Evolutionary conservation across 1,140 invertebrate species (phyloP).

Genomic region (Saccostrea glomerata): DNA sequence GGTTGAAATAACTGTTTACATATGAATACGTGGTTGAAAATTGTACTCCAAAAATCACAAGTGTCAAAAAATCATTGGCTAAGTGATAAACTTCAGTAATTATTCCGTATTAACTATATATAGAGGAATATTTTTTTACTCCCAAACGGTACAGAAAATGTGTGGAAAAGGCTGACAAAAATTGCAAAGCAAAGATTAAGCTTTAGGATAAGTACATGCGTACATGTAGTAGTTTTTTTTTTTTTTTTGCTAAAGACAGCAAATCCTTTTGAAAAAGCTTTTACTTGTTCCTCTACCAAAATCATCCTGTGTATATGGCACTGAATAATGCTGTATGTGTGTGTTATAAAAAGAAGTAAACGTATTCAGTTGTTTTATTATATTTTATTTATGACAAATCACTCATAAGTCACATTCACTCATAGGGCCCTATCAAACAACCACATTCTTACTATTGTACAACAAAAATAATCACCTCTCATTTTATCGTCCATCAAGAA

Average conservation of each 20-base stretch:
- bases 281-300: no score
- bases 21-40: neutral
- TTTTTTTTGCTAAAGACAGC: no score
- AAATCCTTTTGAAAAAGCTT: no score
- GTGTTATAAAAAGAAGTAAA: no score
- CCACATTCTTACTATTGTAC: neutral
- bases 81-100: neutral
- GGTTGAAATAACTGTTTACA: neutral
- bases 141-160: no score
- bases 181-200: no score
- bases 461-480: neutral
- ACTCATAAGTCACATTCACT: neutral
- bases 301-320: no score
- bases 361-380: neutral
- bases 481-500: neutral
- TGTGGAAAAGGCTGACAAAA: no score
- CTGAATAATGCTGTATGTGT: no score
- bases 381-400: neutral
- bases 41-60: neutral
- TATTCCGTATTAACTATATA: neutral
- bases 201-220: no score
- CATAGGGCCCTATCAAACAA: constrained; percentile 25
- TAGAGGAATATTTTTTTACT: neutral
- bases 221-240: no score
- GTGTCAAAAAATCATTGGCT: neutral